phyloP scores from a whole-genome alignment of 2,113 vertebrate genomes.

The Brachypodius melanocephalos region DNA sequence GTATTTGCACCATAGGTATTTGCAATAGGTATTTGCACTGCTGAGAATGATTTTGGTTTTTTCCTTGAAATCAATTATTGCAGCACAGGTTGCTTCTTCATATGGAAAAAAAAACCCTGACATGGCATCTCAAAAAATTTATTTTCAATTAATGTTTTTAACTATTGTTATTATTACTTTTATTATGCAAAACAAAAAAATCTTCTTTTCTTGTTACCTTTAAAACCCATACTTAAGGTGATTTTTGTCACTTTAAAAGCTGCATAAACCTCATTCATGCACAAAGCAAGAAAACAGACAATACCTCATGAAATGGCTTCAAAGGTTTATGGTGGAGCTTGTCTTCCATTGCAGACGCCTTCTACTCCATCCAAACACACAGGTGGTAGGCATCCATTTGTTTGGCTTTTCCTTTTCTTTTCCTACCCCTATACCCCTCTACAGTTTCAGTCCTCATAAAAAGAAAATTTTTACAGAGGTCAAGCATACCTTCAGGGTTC shows the following conservation, averaged over 20 bases:
- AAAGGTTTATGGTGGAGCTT: not conserved
- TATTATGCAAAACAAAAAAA: not conserved
- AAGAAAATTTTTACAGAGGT: not conserved
- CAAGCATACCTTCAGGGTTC: not conserved
- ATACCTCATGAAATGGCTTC: not conserved
- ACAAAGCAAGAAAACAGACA: not conserved
- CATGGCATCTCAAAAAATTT: not conserved
- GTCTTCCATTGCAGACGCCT: not conserved
- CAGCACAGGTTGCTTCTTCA: not conserved
- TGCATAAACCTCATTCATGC: not conserved
- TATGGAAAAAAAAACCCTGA: not conserved
- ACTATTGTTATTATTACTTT: not conserved
- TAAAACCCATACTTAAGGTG: not conserved
- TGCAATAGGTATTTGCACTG: not conserved
- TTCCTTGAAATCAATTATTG: not conserved
- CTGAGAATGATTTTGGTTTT: fast-evolving
- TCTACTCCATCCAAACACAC: not conserved
- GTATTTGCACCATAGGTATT: not conserved
- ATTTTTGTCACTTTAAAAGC: not conserved
- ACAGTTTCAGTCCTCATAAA: not conserved
- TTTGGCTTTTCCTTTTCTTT: not conserved
- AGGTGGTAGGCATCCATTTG: fast-evolving
- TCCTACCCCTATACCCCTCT: not conserved
- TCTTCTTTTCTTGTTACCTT: not conserved
- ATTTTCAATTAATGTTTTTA: not conserved